Evolutionary conservation across 2,797 vertebrate genomes (phyloP), one percentile per base, ranked within the genome.

Genomic region (Myoxocephalus aenaeus): DNA sequence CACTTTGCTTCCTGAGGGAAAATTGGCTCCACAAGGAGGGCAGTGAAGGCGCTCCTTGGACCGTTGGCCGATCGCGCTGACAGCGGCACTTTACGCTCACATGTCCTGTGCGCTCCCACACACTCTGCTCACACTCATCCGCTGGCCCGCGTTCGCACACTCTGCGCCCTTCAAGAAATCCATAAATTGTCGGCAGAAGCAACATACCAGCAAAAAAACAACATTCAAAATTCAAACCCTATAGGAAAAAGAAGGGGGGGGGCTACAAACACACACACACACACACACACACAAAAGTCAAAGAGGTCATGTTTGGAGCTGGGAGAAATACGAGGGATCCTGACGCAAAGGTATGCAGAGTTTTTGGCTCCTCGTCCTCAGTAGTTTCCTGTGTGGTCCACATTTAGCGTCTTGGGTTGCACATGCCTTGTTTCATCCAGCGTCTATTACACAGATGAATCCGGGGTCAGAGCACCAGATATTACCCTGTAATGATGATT

Each of bases 1-100:
- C 94, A 95, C 82, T 91, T 86, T 79, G 82, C 89, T 94, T 95
- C 91, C 92, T 92, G 88, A 85, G 87, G 91, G 90, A 90, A 92
- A 93, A 85, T 78, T 85, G 78, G 81, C 86, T 93, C 89, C 89
- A 87, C 83, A 74, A 87, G 81, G 82, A 84, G 85, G 87, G 81
- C 86, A 83, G 81, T 32, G 79, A 81, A 89, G 90, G 87, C 88
- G 69, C 84, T 48, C 89, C 84, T 91, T 92, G 57, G 75, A 46
- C 86, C 79, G 86, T 70, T 82, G 87, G 89, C 73, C 59, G 82
- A 87, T 84, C 58, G 83, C 65, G 81, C 90, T 91, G 87, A 92
- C 91, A 89, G 65, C 86, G 83, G 81, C 57, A 65, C 65, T 88
- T 87, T 86, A 53, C 46, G 72, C 73, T 59, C 86, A 86, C 82